Base-by-base conservation (phyloP, 2,113 vertebrate species). In the Nothocercus julius region DNA sequence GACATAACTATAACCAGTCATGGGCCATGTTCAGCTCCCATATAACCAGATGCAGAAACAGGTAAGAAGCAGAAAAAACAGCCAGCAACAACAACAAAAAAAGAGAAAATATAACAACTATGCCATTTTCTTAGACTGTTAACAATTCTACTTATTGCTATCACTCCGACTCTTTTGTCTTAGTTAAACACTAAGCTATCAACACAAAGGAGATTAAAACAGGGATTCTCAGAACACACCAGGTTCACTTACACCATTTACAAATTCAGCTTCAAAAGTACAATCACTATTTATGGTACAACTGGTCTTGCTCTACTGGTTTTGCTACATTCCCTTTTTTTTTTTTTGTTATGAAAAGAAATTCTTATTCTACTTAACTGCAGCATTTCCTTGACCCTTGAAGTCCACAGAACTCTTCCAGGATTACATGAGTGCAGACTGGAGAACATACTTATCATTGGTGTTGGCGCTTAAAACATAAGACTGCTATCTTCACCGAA, bases 321-420 rank as follows among this genome's bases (percentile, higher is more conserved):
- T 91, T 90, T 85, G 19, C n/a, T 63, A 59, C 56, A 56, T 81
- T 74, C 89, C 51, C 21, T 20, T 47, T 20, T 47, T 47, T 44
- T 44, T 18, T 45, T 49, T 49, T 49, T 49, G 21, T 22, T 49
- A 49, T 9, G 11, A 49, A 86, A 86, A 92, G 34, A 24, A 88
- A 82, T 87, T 85, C 69, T 78, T 85, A 81, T 81, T 75, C 64
- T 70, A 51, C 19, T 11, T 32, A 82, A 95, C 15, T 96, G 63
- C 72, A 85, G 24, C 20, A 87, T 70, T 91, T 59, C 72, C 63
- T 93, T 90, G 76, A 93, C 54, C 81, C 62, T 54, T 70, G 63
- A 87, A 89, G 64, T 49, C 54, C 75, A 83, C 56, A 67, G 70
- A 80, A 38, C 58, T 67, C 28, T 85, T 93, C 72, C 79, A 91